Base-by-base conservation (phyloP, 2,113 vertebrate species). In the Hypocryptadius cinnamomeus region DNA sequence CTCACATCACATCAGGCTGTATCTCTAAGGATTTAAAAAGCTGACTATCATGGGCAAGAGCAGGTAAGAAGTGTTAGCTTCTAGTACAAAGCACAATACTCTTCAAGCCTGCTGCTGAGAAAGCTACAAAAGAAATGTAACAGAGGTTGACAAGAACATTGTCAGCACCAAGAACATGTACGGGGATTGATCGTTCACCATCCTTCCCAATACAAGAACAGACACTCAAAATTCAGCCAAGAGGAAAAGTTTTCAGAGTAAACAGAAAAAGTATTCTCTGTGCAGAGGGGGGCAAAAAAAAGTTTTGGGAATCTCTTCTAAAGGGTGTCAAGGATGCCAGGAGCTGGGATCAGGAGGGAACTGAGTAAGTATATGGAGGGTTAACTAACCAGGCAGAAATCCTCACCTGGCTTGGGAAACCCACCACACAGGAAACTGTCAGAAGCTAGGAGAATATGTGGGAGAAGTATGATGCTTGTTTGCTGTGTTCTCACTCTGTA, bases 221-320 rank as follows among this genome's bases (percentile, higher is more conserved):
- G 35, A 45, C 0, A 48, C 45, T 64, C 28, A 73, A 79, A 79
- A 88, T 9, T 27, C 50, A 88, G 39, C 42, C 63, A 69, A 53
- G 39, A 53, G 68, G 45, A 48, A 37, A n/a, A 74, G 16, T 37
- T 53, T 77, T 57, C 79, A 70, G 13, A 85, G 66, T 8, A 65
- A 84, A 74, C 11, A 60, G 35, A 48, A 11, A 64, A 60, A 50
- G 4, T 0, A 56, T 39, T 84, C 48, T 74, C 50, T 8, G 3
- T 22, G 22, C 13, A 30, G 30, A 45, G 3, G 2, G 1, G 6
- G 4, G 2, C 15, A 18, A 10, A 27, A 40, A 64, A 22, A 11
- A 12, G 18, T 13, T 16, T 5, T 9, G 13, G 37, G 56, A 54
- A 27, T 21, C 18, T 63, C 39, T 28, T 68, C 56, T 53, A 54